Evolutionary conservation across 2,113 vertebrate genomes (phyloP), one percentile per base, ranked within the genome.

Genomic region (Tonatia bakeri): DNA sequence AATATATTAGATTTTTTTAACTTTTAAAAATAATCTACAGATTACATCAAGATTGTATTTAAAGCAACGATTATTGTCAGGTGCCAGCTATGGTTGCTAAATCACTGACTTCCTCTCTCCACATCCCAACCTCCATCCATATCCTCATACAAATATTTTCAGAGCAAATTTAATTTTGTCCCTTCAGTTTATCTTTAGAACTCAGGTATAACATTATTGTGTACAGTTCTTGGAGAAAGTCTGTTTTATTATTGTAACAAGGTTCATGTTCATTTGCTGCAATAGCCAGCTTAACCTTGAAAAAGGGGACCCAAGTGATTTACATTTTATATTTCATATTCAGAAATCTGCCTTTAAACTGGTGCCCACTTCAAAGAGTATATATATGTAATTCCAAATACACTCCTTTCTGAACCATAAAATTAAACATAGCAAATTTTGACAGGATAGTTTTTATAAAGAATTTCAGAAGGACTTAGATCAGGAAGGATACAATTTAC

Each of bases 261-360:
- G 31, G 13, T 40, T 93, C 54, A 81, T 4, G 17, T 70, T 65
- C 15, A 85, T 82, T 85, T 76, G 45, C 76, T 90, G 20, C 3
- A 59, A 52, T 50, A 56, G 40, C 36, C 45, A 9, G 5, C 20
- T 92, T 73, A 47, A 45, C 56, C 54, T 86, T 65, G 17, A 85
- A 88, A 86, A 6, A 26, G 12, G 8, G 45, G 75, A 69, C 28
- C 2, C 52, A 70, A 72, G 5, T 67, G 45, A 83, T 82, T 88
- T 65, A 79, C 15, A 83, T 50, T 84, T 91, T 59, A 36, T 13
- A 93, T 94, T 93, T 77, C 17, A 79, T 76, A 56, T 93, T 92
- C 90, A 79, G 73, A 95, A 50, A 84, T 47, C 13, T 93, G 38
- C 17, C 26, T 36, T 97, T 85, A 88, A 94, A 89, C 19, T 24